Percentiles rank a stretch among this genome's conserved stretches.
phyloP scores from a whole-genome alignment of 2,888 invertebrate species.

The Isotomurus palustris region DNA sequence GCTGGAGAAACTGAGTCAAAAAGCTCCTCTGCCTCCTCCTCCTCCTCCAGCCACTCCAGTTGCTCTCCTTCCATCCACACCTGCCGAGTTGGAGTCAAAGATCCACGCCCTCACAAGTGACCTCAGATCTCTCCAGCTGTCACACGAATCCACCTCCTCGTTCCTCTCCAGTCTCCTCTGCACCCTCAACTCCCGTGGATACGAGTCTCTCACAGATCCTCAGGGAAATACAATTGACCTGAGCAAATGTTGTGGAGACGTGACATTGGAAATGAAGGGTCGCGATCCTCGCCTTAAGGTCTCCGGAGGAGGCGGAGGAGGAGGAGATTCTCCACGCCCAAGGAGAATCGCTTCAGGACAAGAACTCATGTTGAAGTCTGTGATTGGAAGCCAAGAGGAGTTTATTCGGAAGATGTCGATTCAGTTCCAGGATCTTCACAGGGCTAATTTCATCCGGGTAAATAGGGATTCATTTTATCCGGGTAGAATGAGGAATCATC shows the following conservation, averaged over 20 bases:
- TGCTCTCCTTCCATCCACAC: slow-evolving; percentile 1
- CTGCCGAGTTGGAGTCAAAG: slow-evolving; percentile 19
- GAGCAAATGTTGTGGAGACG: slow-evolving; percentile 37
- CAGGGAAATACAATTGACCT: slow-evolving; percentile 37
- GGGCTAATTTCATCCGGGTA: neutral
- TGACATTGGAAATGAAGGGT: slow-evolving; percentile 38
- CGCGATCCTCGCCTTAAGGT: slow-evolving; percentile 24
- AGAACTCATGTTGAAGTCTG: slow-evolving; percentile 37
- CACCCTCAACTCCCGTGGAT: slow-evolving; percentile 40
- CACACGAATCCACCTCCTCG: slow-evolving; percentile 21
- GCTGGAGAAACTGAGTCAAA: neutral
- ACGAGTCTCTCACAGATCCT: slow-evolving; percentile 38
- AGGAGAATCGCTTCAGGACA: too few relatives aligned
- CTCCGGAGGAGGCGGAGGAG: slow-evolving; percentile 15
- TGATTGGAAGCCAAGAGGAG: slow-evolving; percentile 38
- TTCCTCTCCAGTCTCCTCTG: slow-evolving; percentile 39
- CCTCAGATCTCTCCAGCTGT: too few relatives aligned
- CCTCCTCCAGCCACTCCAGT: neutral
- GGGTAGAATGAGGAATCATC: too few relatives aligned
- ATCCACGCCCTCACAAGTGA: neutral
- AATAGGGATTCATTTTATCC: neutral
- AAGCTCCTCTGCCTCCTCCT: neutral
- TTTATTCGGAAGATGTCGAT: slow-evolving; percentile 18
- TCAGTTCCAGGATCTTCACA: neutral
- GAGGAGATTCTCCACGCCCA: slow-evolving; percentile 19